A percentile compares a stretch with the other conserved stretches of the same genome.
Conservation (phyloP, 2,113 vertebrate genomes). For the Brachirus orientalis region DNA sequence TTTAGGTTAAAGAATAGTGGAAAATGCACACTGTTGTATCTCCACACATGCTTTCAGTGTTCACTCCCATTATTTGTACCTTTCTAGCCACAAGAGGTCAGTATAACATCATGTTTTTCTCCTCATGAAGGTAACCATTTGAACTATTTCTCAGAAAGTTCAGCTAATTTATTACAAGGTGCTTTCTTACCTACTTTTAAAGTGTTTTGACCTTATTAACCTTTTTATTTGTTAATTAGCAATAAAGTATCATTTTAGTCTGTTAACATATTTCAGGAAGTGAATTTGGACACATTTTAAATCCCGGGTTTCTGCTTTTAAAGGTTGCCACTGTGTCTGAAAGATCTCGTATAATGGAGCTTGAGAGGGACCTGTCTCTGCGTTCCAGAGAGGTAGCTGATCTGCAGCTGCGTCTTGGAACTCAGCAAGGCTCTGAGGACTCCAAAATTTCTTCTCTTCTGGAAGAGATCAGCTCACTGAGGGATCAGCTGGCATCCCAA, state of each 20-base stretch:
- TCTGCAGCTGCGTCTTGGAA: conserved; percentile 86
- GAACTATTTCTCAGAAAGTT: neutral
- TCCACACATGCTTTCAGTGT: conserved; percentile 56
- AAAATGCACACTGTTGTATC: conserved; percentile 36
- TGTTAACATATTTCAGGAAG: neutral
- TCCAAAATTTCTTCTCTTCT: conserved; percentile 84
- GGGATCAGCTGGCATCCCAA: conserved; percentile 84
- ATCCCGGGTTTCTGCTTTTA: conserved; percentile 45
- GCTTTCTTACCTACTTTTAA: too few species aligned
- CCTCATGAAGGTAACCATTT: conserved; percentile 4
- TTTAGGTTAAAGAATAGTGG: neutral
- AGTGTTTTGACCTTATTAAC: too few species aligned
- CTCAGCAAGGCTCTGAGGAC: conserved; percentile 80
- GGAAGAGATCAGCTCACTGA: conserved; percentile 89
- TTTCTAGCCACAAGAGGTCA: conserved; percentile 64
- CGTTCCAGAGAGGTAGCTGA: conserved; percentile 89
- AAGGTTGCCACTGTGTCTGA: conserved; percentile 98
- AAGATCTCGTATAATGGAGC: conserved; percentile 96
- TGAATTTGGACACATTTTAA: conserved; percentile 26
- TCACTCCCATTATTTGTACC: conserved; percentile 44
- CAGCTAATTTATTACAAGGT: neutral
- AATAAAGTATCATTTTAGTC: too few species aligned
- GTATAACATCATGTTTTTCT: conserved; percentile 42
- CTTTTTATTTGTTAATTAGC: too few species aligned
- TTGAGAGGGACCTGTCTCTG: conserved; percentile 90